Base-by-base conservation (phyloP, 1,140 invertebrate species). In the Lepidostoma basale region DNA sequence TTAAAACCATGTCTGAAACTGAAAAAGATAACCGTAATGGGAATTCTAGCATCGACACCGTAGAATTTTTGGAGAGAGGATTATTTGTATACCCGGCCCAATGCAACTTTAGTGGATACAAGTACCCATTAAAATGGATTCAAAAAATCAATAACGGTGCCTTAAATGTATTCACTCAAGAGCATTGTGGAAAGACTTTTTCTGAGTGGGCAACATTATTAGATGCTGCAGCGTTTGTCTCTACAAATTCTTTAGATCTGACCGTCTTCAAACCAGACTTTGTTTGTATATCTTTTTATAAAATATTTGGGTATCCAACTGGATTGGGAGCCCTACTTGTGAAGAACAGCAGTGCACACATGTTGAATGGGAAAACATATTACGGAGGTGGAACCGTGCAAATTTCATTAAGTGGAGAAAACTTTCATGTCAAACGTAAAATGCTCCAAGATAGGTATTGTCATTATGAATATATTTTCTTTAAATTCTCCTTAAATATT, bases 221-320 rank as follows among this genome's bases (percentile, higher is more conserved):
- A 30, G 97, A 98, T 86, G 93, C 94, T 2, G 95, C 96, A 0
- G 82, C 88, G 40, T 94, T 86, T 83, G 90, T 89, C 2, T 86
- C 90, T n/a, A 94, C 92, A 26, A 94, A 87, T 79, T 80, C 81
- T 16, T 81, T 98, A 45, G 88, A 98, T 84, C 83, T 98, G 40
- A 84, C 85, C 0, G 64, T 75, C 10, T 84, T 82, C 40, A 87
- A 90, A 69, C 92, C 95, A 16, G 95, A 98, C 81, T 98, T 98
- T 85, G 87, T 98, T 0, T 88, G 88, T 52, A 33, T 98, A 3
- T 98, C 97, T 1, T 98, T 98, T 83, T 98, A 98, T 81, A 99
- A 99, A 86, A 94, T 99, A 75, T 98, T 99, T 85, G 97, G 97
- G 0, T 98, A 92, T 82, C 97, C 97, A 4, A 98, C 96, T 63